Percentiles rank a stretch among this genome's conserved stretches.
Conservation (phyloP, 1,140 invertebrate genomes). For the Pseudomyrmex gracilis region DNA sequence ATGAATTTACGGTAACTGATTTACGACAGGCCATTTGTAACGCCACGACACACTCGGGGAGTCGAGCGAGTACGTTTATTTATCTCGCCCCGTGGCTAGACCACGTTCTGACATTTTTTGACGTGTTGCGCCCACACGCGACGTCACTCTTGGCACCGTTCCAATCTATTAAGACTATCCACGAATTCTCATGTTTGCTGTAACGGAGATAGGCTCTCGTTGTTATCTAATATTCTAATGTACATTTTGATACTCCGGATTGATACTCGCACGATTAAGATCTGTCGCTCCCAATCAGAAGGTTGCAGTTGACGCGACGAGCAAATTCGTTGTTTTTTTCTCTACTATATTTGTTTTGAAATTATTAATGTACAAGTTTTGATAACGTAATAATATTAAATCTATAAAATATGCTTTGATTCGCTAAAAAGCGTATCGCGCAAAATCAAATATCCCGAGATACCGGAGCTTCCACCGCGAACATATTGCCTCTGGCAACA, state of each 20-base stretch:
- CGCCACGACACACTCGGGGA: neutral
- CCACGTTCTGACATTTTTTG: slow-evolving; percentile 22
- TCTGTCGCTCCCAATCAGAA: slow-evolving; percentile 18
- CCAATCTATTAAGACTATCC: slow-evolving; percentile 41
- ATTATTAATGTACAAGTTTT: too few species aligned
- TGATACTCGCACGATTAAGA: too few species aligned
- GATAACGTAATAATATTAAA: neutral
- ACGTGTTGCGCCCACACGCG: slow-evolving; percentile 10
- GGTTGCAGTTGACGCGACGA: too few species aligned
- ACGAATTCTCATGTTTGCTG: slow-evolving; percentile 12
- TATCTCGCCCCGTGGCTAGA: neutral
- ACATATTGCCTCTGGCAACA: neutral
- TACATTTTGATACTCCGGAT: too few species aligned
- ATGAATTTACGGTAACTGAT: slow-evolving; percentile 43
- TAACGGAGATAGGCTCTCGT: neutral
- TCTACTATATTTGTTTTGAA: neutral
- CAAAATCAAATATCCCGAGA: slow-evolving; percentile 11
- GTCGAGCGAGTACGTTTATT: slow-evolving; percentile 26
- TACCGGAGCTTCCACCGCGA: neutral
- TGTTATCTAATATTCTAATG: neutral
- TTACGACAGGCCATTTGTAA: slow-evolving; percentile 35
- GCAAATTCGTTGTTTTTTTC: neutral
- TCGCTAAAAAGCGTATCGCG: neutral
- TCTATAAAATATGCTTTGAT: neutral
- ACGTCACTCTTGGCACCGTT: neutral